Evolutionary conservation across 2,797 vertebrate species (phyloP).

Genomic region (Liasis olivaceus): DNA sequence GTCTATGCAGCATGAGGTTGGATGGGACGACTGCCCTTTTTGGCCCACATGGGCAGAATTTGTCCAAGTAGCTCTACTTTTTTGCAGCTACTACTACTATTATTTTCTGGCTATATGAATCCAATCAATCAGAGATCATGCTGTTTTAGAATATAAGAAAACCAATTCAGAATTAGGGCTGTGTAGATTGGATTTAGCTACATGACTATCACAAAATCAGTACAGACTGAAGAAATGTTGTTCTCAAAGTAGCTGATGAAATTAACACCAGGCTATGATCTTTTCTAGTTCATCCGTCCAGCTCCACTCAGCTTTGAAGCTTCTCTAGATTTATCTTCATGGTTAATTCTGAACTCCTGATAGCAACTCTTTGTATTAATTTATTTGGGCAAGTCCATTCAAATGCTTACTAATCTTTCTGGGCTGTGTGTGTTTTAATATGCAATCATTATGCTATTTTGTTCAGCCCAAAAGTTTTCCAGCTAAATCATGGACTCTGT

Average conservation of each 20-base stretch:
- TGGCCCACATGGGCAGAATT: too few relatives aligned
- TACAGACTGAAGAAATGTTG: not conserved
- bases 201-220: not conserved
- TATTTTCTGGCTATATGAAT: not conserved
- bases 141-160: not conserved
- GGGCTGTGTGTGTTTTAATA: not conserved
- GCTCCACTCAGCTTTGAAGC: not conserved
- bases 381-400: not conserved
- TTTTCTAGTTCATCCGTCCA: not conserved
- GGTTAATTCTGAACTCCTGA: not conserved
- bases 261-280: not conserved
- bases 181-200: not conserved
- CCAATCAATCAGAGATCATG: not conserved
- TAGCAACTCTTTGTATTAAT: not conserved
- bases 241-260: not conserved
- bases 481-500: not conserved
- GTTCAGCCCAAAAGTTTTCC: not conserved
- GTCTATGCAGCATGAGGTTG: not conserved
- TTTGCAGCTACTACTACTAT: too few relatives aligned
- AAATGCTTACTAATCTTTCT: not conserved
- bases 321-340: not conserved
- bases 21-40: too few relatives aligned
- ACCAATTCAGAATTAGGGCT: not conserved
- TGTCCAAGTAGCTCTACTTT: too few relatives aligned
- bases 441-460: not conserved